Percentiles rank a stretch among this genome's conserved stretches.
phyloP scores from a whole-genome alignment of 1,140 invertebrate genomes.

The Rhopalosiphum maidis region DNA sequence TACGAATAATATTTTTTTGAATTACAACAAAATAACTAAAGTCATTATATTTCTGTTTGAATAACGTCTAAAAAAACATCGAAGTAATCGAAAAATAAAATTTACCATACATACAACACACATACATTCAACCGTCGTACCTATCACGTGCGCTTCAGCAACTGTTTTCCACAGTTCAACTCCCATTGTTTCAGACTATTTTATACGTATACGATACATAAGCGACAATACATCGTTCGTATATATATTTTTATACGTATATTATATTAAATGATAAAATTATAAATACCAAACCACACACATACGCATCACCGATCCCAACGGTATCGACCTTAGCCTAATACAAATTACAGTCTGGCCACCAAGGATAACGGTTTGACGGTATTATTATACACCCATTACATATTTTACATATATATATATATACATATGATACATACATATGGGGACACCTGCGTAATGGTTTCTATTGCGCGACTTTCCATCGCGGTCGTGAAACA shows the following conservation, averaged over 20 bases:
- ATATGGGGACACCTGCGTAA: neutral
- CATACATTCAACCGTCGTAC: neutral
- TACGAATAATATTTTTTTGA: neutral
- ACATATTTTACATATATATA: too few relatives aligned
- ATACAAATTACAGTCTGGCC: neutral
- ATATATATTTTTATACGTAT: too few relatives aligned
- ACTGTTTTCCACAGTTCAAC: neutral
- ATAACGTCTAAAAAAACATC: neutral
- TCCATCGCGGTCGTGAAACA: neutral
- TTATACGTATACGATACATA: too few relatives aligned
- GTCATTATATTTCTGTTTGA: neutral
- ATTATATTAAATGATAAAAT: neutral
- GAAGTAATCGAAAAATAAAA: too few relatives aligned
- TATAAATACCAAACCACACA: neutral
- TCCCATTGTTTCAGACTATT: neutral
- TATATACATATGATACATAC: too few relatives aligned
- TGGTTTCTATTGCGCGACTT: neutral
- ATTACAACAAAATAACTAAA: neutral
- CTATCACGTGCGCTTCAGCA: neutral
- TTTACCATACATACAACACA: too few relatives aligned
- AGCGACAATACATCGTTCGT: too few relatives aligned
- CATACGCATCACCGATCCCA: neutral
- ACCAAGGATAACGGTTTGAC: neutral
- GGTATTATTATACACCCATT: too few relatives aligned
- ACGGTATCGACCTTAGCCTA: neutral